A percentile compares a stretch with the other conserved stretches of the same genome.
These are phyloP conservation scores for Chrysina gloriosa DNA, from an alignment of 2,888 invertebrate genomes.

Conservation along the genomic window DNA sequence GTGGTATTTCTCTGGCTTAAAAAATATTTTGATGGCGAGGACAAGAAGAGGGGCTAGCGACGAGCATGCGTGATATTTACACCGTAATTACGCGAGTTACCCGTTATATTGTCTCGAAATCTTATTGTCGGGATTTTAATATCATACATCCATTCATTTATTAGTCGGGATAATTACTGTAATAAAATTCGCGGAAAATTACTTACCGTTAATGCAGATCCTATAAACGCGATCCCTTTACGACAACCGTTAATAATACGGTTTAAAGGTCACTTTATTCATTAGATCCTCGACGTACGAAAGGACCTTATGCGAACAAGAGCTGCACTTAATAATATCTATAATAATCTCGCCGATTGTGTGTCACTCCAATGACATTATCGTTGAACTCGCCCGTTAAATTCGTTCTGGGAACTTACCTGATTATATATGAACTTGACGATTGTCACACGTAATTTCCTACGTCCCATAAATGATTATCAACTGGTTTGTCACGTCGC, in stretches of 20 bases:
- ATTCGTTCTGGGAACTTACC: neutral
- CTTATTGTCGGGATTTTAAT: slow-evolving; percentile 2
- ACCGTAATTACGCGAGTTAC: slow-evolving; percentile 5
- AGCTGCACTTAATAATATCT: slow-evolving; percentile 1
- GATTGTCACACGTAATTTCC: no score
- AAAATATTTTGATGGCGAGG: no score
- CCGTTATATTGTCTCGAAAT: slow-evolving; percentile 12
- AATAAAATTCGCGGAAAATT: slow-evolving; percentile 24
- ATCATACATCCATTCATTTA: neutral
- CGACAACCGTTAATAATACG: neutral
- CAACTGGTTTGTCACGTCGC: no score
- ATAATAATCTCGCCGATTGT: neutral
- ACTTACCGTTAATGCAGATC: slow-evolving; percentile 22
- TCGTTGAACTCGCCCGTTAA: neutral
- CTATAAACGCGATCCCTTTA: slow-evolving; percentile 19
- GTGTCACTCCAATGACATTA: neutral
- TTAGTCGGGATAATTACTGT: slow-evolving; percentile 9
- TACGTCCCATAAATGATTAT: no score
- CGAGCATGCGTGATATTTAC: neutral
- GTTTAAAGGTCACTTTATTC: slow-evolving; percentile 19
- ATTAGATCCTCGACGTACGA: neutral
- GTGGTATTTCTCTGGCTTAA: no score
- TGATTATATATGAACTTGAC: no score
- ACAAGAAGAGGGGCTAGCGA: no score
- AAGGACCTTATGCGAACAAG: slow-evolving; percentile 11